A percentile compares a stretch with the other conserved stretches of the same genome.
Evolutionary conservation across 2,888 invertebrate species (phyloP).

Genomic region (Zeuzera pyrina): DNA sequence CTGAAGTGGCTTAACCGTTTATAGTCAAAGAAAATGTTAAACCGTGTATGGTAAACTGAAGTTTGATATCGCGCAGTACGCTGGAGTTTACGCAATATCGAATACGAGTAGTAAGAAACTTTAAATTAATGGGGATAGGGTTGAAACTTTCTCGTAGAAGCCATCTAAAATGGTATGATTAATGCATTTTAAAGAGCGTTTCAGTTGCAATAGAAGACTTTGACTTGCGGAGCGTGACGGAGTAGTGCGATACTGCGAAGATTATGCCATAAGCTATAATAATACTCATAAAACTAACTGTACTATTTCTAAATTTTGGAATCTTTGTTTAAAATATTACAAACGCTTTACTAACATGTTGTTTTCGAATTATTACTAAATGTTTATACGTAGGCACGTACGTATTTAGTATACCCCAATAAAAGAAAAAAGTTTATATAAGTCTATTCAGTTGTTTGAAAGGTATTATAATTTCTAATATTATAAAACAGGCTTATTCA

Average conservation of each 20-base stretch:
- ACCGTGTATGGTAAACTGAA: conserved; percentile 21
- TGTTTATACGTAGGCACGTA: too few relatives aligned
- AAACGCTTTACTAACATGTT: too few relatives aligned
- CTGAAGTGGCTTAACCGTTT: too few relatives aligned
- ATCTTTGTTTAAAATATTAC: too few relatives aligned
- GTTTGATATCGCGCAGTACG: conserved; percentile 29
- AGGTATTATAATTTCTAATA: too few relatives aligned
- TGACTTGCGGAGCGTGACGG: conserved; percentile 47
- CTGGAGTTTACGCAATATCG: conserved; percentile 35
- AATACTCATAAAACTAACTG: conserved; percentile 3
- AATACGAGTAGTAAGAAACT: conserved; percentile 30
- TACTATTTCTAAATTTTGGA: too few relatives aligned
- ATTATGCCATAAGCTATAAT: conserved; percentile 23
- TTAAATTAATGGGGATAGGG: conserved; percentile 31
- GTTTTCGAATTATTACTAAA: too few relatives aligned
- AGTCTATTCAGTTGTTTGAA: too few relatives aligned
- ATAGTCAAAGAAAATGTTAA: conserved; percentile 45
- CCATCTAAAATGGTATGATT: conserved; percentile 42
- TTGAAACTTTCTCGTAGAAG: conserved; percentile 33
- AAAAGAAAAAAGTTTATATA: too few relatives aligned
- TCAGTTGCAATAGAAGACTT: conserved; percentile 51
- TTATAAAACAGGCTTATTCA: too few relatives aligned
- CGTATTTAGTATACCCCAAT: too few relatives aligned
- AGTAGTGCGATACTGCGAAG: conserved; percentile 29
- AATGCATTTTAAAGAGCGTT: conserved; percentile 56